Evolutionary conservation across 2,113 vertebrate genomes (phyloP).

Genomic region (Sinocyclocheilus anshuiensis): DNA sequence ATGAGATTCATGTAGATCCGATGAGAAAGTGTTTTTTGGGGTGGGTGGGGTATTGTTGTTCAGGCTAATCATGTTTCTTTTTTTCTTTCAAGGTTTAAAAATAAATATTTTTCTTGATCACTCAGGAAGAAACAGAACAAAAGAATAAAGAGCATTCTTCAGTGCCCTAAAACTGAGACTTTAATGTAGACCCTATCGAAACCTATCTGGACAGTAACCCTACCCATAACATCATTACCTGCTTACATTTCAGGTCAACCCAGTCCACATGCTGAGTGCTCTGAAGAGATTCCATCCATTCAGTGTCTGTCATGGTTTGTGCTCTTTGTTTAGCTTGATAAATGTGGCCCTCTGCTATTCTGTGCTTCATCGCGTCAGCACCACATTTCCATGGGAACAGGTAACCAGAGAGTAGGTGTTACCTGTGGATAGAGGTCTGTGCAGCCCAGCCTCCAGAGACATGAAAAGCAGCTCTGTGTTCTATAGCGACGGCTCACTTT

Average conservation of each 20-base stretch:
- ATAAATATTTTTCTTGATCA: not conserved
- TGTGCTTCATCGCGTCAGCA: constrained; percentile 56
- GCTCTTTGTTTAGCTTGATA: constrained; percentile 49
- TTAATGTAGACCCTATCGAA: not conserved
- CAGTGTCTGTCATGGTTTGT: constrained; percentile 1
- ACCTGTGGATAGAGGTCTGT: constrained; percentile 58
- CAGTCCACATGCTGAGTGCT: not conserved
- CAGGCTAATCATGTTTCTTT: too few relatives aligned
- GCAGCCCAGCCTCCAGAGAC: constrained; percentile 53
- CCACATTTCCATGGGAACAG: constrained; percentile 62
- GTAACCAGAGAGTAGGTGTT: constrained; percentile 65
- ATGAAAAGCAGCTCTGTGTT: constrained; percentile 53
- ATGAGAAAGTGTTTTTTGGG: too few relatives aligned
- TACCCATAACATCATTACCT: not conserved
- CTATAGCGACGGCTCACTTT: constrained; percentile 56
- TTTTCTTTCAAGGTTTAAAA: too few relatives aligned
- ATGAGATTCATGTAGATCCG: too few relatives aligned
- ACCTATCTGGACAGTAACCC: not conserved
- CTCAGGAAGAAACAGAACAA: not conserved
- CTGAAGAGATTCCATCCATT: not conserved
- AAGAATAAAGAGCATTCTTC: not conserved
- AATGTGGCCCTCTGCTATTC: constrained; percentile 38
- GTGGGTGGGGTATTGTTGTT: too few relatives aligned
- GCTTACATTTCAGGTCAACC: constrained; percentile 21
- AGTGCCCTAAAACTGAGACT: not conserved